Evolutionary conservation across 2,888 invertebrate species (phyloP).

Genomic region (Drosophila histrio): DNA sequence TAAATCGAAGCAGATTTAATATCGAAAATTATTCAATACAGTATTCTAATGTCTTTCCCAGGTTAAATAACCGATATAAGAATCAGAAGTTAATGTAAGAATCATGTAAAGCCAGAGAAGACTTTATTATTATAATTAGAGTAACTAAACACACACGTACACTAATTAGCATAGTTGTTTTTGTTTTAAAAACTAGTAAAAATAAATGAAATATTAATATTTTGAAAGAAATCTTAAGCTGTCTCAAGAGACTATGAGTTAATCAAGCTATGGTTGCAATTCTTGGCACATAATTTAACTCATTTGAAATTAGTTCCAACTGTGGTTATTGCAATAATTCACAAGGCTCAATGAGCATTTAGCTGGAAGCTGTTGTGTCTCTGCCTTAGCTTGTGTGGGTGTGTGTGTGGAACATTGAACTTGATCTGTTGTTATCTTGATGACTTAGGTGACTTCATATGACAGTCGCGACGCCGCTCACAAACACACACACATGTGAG

Average conservation of each 20-base stretch:
- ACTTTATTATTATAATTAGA: too few relatives aligned
- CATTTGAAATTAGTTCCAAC: not conserved
- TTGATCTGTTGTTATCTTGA: constrained; percentile 9
- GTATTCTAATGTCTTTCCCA: too few relatives aligned
- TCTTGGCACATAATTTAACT: not conserved
- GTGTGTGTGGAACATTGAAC: constrained; percentile 58
- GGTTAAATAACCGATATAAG: too few relatives aligned
- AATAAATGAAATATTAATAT: too few relatives aligned
- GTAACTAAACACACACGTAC: too few relatives aligned
- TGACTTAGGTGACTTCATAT: constrained; percentile 8
- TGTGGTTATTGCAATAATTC: constrained; percentile 17
- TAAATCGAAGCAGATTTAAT: too few relatives aligned
- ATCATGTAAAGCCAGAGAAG: too few relatives aligned
- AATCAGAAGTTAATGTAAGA: too few relatives aligned
- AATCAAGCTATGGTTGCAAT: not conserved
- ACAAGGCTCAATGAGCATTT: constrained; percentile 19
- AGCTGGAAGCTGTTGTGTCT: not conserved
- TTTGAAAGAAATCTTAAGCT: not conserved
- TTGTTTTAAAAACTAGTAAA: too few relatives aligned
- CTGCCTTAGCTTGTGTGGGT: not conserved
- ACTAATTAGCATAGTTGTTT: too few relatives aligned
- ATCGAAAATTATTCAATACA: too few relatives aligned
- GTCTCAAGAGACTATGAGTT: not conserved
- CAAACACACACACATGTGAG: constrained; percentile 14
- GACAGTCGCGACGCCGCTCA: constrained; percentile 18